These are phyloP conservation scores for Trinectes maculatus DNA, from an alignment of 2,113 vertebrate genomes.

Conservation along the genomic window DNA sequence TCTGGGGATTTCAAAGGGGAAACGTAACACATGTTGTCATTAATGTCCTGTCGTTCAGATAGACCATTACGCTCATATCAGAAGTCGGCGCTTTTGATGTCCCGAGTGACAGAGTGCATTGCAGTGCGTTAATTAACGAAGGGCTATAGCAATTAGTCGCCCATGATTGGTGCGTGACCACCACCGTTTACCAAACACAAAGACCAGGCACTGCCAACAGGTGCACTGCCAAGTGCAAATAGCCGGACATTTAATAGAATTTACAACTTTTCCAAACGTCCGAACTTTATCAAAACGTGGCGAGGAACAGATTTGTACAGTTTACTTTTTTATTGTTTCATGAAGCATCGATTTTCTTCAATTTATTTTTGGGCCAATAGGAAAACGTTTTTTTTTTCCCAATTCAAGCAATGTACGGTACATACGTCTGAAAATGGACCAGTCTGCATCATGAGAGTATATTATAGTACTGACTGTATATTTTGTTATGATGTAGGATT, in stretches of 20 bases:
- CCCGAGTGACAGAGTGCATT: slow-evolving; percentile 62
- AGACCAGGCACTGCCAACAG: slow-evolving; percentile 61
- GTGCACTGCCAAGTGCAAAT: slow-evolving; percentile 51
- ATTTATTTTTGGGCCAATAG: neutral
- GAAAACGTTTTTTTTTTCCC: neutral
- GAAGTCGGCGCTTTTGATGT: slow-evolving; percentile 69
- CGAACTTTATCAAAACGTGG: neutral
- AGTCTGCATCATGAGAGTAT: too few species aligned
- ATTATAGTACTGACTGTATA: too few species aligned
- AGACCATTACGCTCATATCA: slow-evolving; percentile 70
- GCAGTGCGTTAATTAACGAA: slow-evolving; percentile 76
- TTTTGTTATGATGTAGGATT: too few species aligned
- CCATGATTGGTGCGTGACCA: slow-evolving; percentile 77
- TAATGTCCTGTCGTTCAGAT: slow-evolving; percentile 63
- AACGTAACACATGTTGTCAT: slow-evolving; percentile 71
- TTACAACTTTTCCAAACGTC: slow-evolving; percentile 35
- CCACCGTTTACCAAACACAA: slow-evolving; percentile 86
- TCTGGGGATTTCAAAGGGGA: slow-evolving; percentile 61
- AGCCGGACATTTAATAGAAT: slow-evolving; percentile 40
- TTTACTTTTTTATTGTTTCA: neutral
- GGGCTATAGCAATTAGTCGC: slow-evolving; percentile 77
- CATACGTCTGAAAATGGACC: too few species aligned
- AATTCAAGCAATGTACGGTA: neutral
- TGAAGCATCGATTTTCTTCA: neutral
- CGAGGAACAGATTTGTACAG: neutral